Percentiles rank a stretch among this genome's conserved stretches.
Evolutionary conservation across 2,888 invertebrate genomes (phyloP).

Genomic region (Hipparchia semele): DNA sequence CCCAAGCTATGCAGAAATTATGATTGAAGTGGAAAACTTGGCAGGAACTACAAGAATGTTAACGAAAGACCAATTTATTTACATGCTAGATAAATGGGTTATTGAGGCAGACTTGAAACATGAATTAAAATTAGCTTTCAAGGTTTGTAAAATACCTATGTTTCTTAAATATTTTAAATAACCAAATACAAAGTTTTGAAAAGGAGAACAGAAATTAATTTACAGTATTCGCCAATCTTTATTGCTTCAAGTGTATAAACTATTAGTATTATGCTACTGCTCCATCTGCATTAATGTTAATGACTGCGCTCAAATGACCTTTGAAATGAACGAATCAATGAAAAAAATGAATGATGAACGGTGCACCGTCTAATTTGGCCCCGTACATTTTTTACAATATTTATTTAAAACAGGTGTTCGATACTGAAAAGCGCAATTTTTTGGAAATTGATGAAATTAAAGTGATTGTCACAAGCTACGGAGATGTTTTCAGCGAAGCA

Average conservation of each 20-base stretch:
- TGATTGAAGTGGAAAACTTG: slow-evolving; percentile 63
- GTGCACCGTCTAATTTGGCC: too few species aligned
- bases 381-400: background rate
- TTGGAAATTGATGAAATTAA: slow-evolving; percentile 63
- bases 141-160: slow-evolving; percentile 46
- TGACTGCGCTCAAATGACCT: too few species aligned
- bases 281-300: too few species aligned
- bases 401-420: slow-evolving; percentile 59
- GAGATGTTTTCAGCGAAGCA: slow-evolving; percentile 54
- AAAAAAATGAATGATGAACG: too few species aligned
- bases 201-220: background rate
- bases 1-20: slow-evolving; percentile 67
- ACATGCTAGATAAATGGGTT: slow-evolving; percentile 62
- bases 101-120: slow-evolving; percentile 63
- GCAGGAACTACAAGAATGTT: slow-evolving; percentile 57
- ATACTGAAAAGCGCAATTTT: slow-evolving; percentile 66
- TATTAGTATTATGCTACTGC: too few species aligned
- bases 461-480: slow-evolving; percentile 56
- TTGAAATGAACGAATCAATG: too few species aligned
- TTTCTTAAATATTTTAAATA: background rate
- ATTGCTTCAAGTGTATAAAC: too few species aligned
- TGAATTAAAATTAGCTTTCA: slow-evolving; percentile 67
- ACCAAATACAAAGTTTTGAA: background rate
- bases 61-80: slow-evolving; percentile 67
- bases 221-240: too few species aligned